phyloP scores from a whole-genome alignment of 2,113 vertebrate genomes.

The Aythya baeri region DNA sequence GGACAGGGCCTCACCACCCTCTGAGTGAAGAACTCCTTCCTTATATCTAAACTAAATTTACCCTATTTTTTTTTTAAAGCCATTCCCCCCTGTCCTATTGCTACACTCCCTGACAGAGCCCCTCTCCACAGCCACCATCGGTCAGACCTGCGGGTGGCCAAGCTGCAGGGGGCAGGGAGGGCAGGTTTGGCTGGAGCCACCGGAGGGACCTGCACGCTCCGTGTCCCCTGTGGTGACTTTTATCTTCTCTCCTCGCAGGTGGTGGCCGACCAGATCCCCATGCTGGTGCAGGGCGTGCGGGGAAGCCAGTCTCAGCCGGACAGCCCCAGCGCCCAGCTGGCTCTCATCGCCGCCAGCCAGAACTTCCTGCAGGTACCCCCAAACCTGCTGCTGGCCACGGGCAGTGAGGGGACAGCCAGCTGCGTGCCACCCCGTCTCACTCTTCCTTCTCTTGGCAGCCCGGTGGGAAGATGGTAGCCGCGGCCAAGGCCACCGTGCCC shows the following conservation, averaged over 20 bases:
- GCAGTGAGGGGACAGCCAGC: neutral
- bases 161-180: neutral
- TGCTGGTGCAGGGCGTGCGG: slow-evolving; percentile 94
- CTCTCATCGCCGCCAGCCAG: slow-evolving; percentile 94
- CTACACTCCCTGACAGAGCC: neutral
- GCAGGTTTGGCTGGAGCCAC: neutral
- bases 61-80: too few species aligned
- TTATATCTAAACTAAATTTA: too few species aligned
- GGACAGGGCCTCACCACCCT: too few species aligned
- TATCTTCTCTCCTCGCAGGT: slow-evolving; percentile 71
- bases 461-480: slow-evolving; percentile 94
- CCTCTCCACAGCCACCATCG: too few species aligned
- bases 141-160: neutral
- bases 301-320: slow-evolving; percentile 96
- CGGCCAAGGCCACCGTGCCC: slow-evolving; percentile 92
- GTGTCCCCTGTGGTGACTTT: neutral
- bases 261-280: slow-evolving; percentile 95
- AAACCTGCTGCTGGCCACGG: neutral
- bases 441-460: slow-evolving; percentile 77
- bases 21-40: too few species aligned
- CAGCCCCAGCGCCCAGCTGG: slow-evolving; percentile 93
- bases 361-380: slow-evolving; percentile 93
- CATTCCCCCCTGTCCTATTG: neutral
- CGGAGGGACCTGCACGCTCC: neutral
- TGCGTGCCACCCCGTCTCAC: neutral